Evolutionary conservation across 2,888 invertebrate species (phyloP).

Genomic region (Catocala fraxini): DNA sequence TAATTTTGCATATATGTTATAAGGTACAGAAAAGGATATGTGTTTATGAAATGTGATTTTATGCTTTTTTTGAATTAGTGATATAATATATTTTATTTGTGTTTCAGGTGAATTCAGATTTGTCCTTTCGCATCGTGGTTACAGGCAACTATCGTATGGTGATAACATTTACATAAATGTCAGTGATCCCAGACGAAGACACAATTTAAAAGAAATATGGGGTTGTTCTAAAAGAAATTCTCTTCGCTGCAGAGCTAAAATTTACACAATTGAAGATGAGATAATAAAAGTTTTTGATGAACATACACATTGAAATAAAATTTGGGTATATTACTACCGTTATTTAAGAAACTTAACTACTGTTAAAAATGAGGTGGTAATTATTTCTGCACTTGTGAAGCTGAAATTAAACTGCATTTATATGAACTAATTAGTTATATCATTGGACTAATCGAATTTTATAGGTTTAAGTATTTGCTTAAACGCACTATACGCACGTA

Average conservation of each 20-base stretch:
- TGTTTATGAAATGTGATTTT: too few species aligned
- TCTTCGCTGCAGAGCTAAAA: conserved; percentile 16
- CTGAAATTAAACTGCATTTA: too few species aligned
- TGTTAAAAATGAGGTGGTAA: too few species aligned
- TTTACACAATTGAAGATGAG: conserved; percentile 13
- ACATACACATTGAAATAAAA: conserved; percentile 21
- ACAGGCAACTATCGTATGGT: conserved; percentile 3
- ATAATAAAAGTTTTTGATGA: conserved; percentile 11
- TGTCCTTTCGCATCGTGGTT: conserved; percentile 6
- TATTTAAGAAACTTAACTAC: not conserved
- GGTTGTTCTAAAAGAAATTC: conserved; percentile 13
- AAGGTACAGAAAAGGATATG: too few species aligned
- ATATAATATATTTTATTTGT: not conserved
- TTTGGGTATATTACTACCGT: too few species aligned
- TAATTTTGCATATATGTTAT: too few species aligned
- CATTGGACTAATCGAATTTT: too few species aligned
- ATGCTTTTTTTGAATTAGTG: too few species aligned
- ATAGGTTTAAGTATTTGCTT: too few species aligned
- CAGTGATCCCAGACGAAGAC: conserved; percentile 8
- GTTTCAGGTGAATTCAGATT: conserved; percentile 17
- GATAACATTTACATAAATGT: conserved; percentile 16
- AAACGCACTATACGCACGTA: too few species aligned
- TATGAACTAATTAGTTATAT: too few species aligned
- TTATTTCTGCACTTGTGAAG: too few species aligned
- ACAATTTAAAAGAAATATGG: conserved; percentile 9